phyloP scores from a whole-genome alignment of 2,113 vertebrate genomes.

The Protobothrops mucrosquamatus region DNA sequence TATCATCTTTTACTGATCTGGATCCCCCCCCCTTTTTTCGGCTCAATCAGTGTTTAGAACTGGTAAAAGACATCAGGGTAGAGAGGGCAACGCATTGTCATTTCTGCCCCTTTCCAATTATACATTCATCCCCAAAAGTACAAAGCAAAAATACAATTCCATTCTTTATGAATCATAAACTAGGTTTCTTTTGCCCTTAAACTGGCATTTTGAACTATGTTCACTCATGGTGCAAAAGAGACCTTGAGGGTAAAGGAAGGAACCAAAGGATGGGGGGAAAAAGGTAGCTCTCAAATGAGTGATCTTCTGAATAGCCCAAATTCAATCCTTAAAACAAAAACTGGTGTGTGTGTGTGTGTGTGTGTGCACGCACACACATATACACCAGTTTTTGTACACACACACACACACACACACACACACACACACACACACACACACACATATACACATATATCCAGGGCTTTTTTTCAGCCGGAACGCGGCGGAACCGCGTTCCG shows the following conservation, averaged over 20 bases:
- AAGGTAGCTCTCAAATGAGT: conserved; percentile 72
- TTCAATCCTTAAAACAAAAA: conserved; percentile 86
- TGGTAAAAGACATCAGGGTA: conserved; percentile 54
- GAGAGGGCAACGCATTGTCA: conserved; percentile 54
- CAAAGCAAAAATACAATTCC: conserved; percentile 69
- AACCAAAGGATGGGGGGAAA: conserved; percentile 69
- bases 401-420: too few species aligned
- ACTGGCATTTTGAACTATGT: conserved; percentile 68
- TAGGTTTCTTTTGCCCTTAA: conserved; percentile 67
- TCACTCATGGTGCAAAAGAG: conserved; percentile 57
- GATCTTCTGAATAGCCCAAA: conserved; percentile 76
- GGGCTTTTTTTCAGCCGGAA: too few species aligned
- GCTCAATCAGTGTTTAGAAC: conserved; percentile 59
- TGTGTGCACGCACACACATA: too few species aligned
- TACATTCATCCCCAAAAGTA: conserved; percentile 59
- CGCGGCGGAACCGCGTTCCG: too few species aligned
- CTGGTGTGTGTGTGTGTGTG: conserved; percentile 52
- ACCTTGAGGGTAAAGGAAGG: conserved; percentile 64
- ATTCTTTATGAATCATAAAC: conserved; percentile 57
- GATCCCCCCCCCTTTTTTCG: conserved; percentile 40
- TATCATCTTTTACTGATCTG: conserved; percentile 35
- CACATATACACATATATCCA: too few species aligned
- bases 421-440: too few species aligned
- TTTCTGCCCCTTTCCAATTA: conserved; percentile 63
- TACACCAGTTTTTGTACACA: too few species aligned